phyloP scores from a whole-genome alignment of 2,797 vertebrate genomes.

The Cossypha caffra region DNA sequence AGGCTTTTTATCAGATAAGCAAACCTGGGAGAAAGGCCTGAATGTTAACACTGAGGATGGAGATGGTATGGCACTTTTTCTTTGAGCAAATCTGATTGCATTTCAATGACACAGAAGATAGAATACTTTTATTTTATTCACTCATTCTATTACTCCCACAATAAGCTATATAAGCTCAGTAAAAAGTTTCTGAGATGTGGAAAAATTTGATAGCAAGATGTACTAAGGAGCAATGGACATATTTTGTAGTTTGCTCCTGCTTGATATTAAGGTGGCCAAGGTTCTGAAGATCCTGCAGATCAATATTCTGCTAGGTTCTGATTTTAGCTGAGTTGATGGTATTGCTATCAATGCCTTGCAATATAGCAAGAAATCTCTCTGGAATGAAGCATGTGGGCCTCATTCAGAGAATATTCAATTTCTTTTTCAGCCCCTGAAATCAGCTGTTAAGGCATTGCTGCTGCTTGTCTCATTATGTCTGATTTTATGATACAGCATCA shows the following conservation, averaged over 20 bases:
- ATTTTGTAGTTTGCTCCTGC: slow-evolving; percentile 4
- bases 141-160: slow-evolving; percentile 58
- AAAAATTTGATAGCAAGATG: slow-evolving; percentile 46
- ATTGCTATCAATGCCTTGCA: background rate
- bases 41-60: slow-evolving; percentile 47
- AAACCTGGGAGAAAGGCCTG: slow-evolving; percentile 48
- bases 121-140: slow-evolving; percentile 65
- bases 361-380: background rate
- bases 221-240: background rate
- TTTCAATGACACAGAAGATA: slow-evolving; percentile 63
- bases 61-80: slow-evolving; percentile 21
- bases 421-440: background rate
- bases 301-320: slow-evolving; percentile 23
- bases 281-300: slow-evolving; percentile 26
- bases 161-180: slow-evolving; percentile 40
- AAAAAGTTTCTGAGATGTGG: slow-evolving; percentile 18
- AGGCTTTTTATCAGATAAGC: slow-evolving; percentile 60
- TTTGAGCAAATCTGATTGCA: slow-evolving; percentile 58
- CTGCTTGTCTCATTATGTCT: background rate
- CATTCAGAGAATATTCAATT: background rate
- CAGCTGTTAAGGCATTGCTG: background rate
- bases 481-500: background rate
- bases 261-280: slow-evolving; percentile 10
- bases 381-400: background rate
- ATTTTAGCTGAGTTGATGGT: background rate